phyloP scores from a whole-genome alignment of 2,888 invertebrate species.

The Pegoplata infirma region DNA sequence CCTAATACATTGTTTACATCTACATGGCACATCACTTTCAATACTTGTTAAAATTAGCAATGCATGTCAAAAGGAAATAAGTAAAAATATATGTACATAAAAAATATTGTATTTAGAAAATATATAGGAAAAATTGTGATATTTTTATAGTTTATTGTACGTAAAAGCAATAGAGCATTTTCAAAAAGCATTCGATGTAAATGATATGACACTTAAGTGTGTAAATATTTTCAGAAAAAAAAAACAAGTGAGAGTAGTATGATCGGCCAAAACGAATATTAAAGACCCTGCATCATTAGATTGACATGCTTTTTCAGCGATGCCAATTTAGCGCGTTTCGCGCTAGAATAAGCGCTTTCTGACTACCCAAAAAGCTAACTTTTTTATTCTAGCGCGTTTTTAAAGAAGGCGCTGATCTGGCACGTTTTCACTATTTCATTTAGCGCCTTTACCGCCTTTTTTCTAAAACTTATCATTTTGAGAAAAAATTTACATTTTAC shows the following conservation, averaged over 20 bases:
- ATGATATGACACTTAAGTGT: slow-evolving; percentile 53
- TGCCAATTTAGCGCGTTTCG: too few relatives aligned
- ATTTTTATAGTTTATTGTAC: slow-evolving; percentile 31
- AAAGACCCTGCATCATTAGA: too few relatives aligned
- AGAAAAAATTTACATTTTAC: too few relatives aligned
- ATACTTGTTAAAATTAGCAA: slow-evolving; percentile 58
- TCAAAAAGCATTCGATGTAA: slow-evolving; percentile 41
- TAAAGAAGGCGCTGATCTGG: too few relatives aligned
- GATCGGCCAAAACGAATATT: too few relatives aligned
- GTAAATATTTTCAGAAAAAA: slow-evolving; percentile 34
- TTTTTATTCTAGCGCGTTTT: too few relatives aligned
- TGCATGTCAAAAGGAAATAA: slow-evolving; percentile 59
- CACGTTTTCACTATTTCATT: too few relatives aligned
- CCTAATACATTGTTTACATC: neutral
- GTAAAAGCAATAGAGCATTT: slow-evolving; percentile 6
- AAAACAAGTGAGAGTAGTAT: slow-evolving; percentile 7
- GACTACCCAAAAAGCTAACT: too few relatives aligned
- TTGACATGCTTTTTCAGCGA: too few relatives aligned
- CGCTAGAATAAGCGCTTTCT: too few relatives aligned
- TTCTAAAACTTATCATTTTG: too few relatives aligned
- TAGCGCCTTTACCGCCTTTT: too few relatives aligned
- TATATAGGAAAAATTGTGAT: slow-evolving; percentile 23
- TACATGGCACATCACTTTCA: slow-evolving; percentile 45
- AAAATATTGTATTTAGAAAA: slow-evolving; percentile 27
- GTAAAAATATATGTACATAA: slow-evolving; percentile 14